Conservation (phyloP, 2,113 vertebrate genomes). For the Cranoglanis bouderius region DNA sequence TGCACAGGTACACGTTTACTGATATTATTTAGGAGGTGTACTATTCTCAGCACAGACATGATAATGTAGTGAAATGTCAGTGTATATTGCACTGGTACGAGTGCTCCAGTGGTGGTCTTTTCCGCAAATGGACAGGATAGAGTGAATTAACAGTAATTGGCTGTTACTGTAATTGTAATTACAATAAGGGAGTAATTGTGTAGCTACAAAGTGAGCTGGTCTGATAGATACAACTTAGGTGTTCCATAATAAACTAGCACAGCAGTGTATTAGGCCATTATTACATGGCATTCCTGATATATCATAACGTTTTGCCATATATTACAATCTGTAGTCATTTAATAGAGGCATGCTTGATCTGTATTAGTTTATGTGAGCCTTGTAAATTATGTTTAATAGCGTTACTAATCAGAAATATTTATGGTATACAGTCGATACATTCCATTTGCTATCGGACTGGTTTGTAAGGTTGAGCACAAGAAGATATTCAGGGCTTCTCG, state of each 20-base stretch:
- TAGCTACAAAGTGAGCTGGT: not conserved
- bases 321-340: not conserved
- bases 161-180: too few species aligned
- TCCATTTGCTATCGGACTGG: not conserved
- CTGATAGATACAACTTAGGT: not conserved
- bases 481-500: not conserved
- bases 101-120: not conserved
- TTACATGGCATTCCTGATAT: not conserved
- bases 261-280: too few species aligned
- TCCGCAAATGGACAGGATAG: not conserved
- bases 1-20: not conserved
- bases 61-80: not conserved
- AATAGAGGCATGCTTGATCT: not conserved
- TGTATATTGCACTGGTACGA: not conserved
- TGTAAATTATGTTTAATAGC: not conserved
- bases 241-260: not conserved
- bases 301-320: not conserved
- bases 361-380: not conserved
- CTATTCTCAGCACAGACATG: not conserved
- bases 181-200: not conserved
- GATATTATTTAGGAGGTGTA: not conserved
- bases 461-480: not conserved
- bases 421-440: not conserved
- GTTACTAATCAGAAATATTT: not conserved
- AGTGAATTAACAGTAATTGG: not conserved